phyloP scores from a whole-genome alignment of 2,888 invertebrate genomes.

The Hofmannophila pseudospretella region DNA sequence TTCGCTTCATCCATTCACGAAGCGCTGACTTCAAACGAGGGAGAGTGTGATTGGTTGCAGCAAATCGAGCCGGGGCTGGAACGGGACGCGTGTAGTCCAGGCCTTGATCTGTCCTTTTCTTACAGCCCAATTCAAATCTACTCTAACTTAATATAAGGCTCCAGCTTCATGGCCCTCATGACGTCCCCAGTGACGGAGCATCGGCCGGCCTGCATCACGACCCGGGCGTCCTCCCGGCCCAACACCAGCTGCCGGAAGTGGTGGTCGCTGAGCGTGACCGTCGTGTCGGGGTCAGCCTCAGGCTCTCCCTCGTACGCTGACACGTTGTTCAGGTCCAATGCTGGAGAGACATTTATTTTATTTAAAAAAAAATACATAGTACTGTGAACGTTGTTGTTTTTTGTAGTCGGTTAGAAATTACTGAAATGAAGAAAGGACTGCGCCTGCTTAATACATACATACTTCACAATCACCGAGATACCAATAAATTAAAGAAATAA shows the following conservation, averaged over 20 bases:
- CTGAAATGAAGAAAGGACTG: no score
- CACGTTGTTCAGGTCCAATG: slow-evolving; percentile 62
- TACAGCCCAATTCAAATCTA: no score
- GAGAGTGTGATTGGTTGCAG: no score
- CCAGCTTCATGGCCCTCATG: slow-evolving; percentile 73
- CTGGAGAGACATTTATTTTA: slow-evolving; percentile 32
- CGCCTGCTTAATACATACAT: no score
- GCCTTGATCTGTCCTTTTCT: no score
- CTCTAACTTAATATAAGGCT: slow-evolving; percentile 61
- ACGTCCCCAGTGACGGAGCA: slow-evolving; percentile 73
- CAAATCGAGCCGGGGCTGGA: no score
- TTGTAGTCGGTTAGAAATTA: no score
- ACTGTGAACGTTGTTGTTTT: background rate
- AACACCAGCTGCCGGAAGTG: slow-evolving; percentile 61
- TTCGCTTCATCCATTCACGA: no score
- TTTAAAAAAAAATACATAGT: background rate
- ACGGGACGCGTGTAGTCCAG: no score
- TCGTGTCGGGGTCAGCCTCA: slow-evolving; percentile 62
- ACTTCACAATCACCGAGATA: no score
- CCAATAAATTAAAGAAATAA: no score
- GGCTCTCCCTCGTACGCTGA: slow-evolving; percentile 66
- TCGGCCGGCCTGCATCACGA: slow-evolving; percentile 65
- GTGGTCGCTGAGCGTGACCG: slow-evolving; percentile 64
- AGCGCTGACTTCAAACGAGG: no score
- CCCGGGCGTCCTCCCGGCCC: slow-evolving; percentile 57